phyloP scores from a whole-genome alignment of 2,113 vertebrate genomes.

The Panthera leo region DNA sequence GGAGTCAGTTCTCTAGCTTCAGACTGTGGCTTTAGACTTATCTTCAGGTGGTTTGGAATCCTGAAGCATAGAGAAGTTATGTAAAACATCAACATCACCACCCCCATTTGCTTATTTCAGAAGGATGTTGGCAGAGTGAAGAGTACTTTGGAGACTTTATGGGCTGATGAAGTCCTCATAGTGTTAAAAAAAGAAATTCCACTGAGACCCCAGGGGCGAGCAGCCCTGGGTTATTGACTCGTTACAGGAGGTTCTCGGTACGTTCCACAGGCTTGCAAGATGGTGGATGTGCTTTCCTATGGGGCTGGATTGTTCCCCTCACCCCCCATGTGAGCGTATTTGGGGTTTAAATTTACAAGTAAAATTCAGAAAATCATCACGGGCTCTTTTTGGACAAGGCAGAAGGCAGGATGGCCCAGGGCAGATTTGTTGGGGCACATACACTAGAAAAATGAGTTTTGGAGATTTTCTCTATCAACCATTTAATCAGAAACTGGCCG shows the following conservation, averaged over 20 bases:
- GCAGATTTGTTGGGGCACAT: constrained; percentile 47
- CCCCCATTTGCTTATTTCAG: not conserved
- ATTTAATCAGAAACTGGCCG: constrained; percentile 65
- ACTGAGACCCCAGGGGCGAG: not conserved
- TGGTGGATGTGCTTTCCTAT: not conserved
- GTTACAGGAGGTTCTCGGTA: not conserved
- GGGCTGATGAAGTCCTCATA: constrained; percentile 11
- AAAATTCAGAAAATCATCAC: constrained; percentile 15
- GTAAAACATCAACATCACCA: not conserved
- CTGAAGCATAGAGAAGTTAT: not conserved
- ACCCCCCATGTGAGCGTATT: not conserved
- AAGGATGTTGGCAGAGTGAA: not conserved
- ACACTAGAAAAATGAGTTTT: constrained; percentile 75
- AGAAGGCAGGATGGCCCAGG: constrained; percentile 10
- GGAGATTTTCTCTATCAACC: constrained; percentile 57
- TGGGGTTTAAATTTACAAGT: constrained; percentile 47
- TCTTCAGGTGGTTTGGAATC: not conserved
- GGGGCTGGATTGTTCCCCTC: not conserved
- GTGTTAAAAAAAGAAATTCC: not conserved
- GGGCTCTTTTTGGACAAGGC: not conserved
- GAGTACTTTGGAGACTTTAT: constrained; percentile 21
- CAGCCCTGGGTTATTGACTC: not conserved
- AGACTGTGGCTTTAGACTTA: not conserved
- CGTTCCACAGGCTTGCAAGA: constrained; percentile 38
- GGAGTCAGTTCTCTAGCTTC: not conserved